Evolutionary conservation across 2,113 vertebrate species (phyloP), one percentile per base, ranked within the genome.

Genomic region (Sardina pilchardus): DNA sequence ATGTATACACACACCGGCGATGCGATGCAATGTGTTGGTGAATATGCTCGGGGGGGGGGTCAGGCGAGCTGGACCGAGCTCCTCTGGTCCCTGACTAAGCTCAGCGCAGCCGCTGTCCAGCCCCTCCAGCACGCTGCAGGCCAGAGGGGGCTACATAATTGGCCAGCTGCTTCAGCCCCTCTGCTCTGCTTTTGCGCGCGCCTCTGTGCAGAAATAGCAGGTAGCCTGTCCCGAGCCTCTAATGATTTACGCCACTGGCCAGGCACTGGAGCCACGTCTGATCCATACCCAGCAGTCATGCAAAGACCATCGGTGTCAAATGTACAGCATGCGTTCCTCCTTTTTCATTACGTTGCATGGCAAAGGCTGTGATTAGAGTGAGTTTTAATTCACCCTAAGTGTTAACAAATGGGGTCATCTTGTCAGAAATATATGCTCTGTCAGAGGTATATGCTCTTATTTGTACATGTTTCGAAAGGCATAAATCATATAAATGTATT

Each of bases 21-120:
- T 14, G 71, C 8, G 63, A 71, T 2, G 63, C 63, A 17, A 17
- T 53, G 16, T 53, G n/a, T 16, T 71, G 39, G 81, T 48, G 16
- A 83, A 75, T 83, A 71, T 88, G 83, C 83, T 85, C 84, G 67
- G 26, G 16, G 26, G 81, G 82, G 47, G 71, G n/a, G 82, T n/a
- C 50, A 2, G 9, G 45, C 24, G 5, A 3, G 81, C 45, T 34
- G 82, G 84, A 39, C 83, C 81, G 81, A 48, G 81, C 84, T 19
- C 19, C 14, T 71, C n/a, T 81, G 34, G 24, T 81, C 44, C 48
- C 19, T 19, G 63, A 36, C 83, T 78, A 47, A 75, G 67, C 67
- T 84, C 8, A 21, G n/a, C 63, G 4, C 26, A 26, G 44, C 8
- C n/a, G n/a, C n/a, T 81, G 47, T 78, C n/a, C 39, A 43, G 83